phyloP scores from a whole-genome alignment of 2,797 vertebrate genomes.

The Chaetodon trifasciatus region DNA sequence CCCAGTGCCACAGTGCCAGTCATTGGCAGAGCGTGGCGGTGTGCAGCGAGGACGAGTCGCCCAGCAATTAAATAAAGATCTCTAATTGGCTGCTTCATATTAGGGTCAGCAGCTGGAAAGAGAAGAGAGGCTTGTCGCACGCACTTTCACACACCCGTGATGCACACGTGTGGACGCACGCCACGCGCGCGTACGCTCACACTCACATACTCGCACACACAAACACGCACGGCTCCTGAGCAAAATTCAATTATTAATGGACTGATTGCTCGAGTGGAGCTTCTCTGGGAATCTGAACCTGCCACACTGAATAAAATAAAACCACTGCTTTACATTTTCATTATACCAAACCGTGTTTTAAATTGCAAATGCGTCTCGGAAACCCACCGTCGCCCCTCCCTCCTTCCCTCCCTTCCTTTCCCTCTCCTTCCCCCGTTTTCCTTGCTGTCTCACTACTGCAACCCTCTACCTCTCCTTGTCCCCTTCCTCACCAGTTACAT shows the following conservation, averaged over 20 bases:
- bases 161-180: slow-evolving; percentile 47
- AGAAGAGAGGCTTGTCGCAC: slow-evolving; percentile 88
- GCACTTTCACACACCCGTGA: slow-evolving; percentile 69
- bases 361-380: slow-evolving; percentile 94
- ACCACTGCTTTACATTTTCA: slow-evolving; percentile 99
- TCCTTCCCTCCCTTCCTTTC: slow-evolving; percentile 28
- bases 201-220: slow-evolving; percentile 63
- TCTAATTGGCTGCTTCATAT: slow-evolving; percentile 95
- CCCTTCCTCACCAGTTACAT: slow-evolving; percentile 71
- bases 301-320: slow-evolving; percentile 98
- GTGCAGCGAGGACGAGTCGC: slow-evolving; percentile 80
- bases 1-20: slow-evolving; percentile 76
- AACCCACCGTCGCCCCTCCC: slow-evolving; percentile 78
- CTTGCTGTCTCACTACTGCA: slow-evolving; percentile 76
- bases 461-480: slow-evolving; percentile 70
- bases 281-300: slow-evolving; percentile 97
- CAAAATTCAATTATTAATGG: slow-evolving; percentile 99
- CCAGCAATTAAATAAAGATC: slow-evolving; percentile 94
- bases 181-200: slow-evolving; percentile 35
- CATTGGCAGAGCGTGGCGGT: slow-evolving; percentile 71
- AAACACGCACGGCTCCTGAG: slow-evolving; percentile 84
- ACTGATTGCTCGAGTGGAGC: slow-evolving; percentile 93
- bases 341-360: slow-evolving; percentile 97
- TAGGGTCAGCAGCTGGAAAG: slow-evolving; percentile 94
- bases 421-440: slow-evolving; percentile 41